phyloP scores from a whole-genome alignment of 2,797 vertebrate genomes.

The Sparus aurata region DNA sequence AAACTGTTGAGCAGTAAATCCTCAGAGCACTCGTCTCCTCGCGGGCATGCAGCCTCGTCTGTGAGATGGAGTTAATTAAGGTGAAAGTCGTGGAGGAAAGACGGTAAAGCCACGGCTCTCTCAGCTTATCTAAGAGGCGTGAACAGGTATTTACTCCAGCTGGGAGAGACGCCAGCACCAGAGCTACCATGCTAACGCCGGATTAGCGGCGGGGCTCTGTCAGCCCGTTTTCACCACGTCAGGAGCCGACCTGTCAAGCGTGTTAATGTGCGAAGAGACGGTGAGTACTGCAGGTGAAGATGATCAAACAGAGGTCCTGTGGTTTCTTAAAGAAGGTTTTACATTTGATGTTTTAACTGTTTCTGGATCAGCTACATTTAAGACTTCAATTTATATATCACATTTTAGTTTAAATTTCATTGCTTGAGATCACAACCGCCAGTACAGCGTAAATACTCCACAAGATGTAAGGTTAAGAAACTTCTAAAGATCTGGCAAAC shows the following conservation, averaged over 20 bases:
- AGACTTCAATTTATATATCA: background rate
- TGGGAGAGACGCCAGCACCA: conserved; percentile 61
- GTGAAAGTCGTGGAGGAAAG: conserved; percentile 67
- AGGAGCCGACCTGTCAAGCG: conserved; percentile 19
- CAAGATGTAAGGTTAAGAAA: no score
- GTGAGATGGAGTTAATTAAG: conserved; percentile 75
- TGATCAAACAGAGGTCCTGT: conserved; percentile 18
- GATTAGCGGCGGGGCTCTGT: conserved; percentile 79
- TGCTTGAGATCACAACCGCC: no score
- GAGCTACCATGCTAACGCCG: conserved; percentile 72
- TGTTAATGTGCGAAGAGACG: background rate
- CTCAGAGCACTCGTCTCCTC: background rate
- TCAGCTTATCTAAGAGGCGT: conserved; percentile 72
- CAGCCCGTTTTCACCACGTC: conserved; percentile 48
- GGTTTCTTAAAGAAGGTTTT: background rate
- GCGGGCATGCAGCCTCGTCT: conserved; percentile 19
- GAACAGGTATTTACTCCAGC: conserved; percentile 81
- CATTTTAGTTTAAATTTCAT: background rate
- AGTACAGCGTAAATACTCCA: no score
- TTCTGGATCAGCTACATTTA: background rate
- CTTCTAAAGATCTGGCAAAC: no score
- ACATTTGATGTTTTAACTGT: background rate
- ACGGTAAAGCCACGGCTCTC: conserved; percentile 62
- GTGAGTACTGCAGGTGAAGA: background rate
- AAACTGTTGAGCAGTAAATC: background rate